Evolutionary conservation across 2,888 invertebrate species (phyloP).

Genomic region (Sturmia bella): DNA sequence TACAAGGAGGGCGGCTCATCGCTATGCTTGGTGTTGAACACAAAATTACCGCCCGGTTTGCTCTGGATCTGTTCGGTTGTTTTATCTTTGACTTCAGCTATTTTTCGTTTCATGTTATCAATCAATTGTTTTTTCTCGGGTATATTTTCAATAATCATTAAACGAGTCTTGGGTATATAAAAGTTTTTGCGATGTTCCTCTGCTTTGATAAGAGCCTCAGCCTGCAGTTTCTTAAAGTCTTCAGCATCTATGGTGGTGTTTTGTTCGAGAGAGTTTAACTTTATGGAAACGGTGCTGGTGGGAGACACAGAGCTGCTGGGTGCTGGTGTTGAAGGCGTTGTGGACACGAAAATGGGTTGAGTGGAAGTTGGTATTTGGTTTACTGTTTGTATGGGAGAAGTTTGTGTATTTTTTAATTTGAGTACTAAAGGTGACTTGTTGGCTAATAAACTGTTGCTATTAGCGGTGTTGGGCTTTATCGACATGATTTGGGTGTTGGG

Average conservation of each 20-base stretch:
- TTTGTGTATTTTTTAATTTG: not conserved
- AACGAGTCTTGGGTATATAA: conserved; percentile 65
- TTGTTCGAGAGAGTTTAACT: conserved; percentile 39
- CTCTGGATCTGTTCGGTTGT: conserved; percentile 49
- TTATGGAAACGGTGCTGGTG: conserved; percentile 24
- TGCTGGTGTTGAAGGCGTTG: not conserved
- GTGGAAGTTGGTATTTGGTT: not conserved
- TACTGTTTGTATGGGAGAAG: not conserved
- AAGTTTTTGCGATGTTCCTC: conserved; percentile 66
- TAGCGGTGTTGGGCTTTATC: conserved; percentile 15
- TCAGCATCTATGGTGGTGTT: conserved; percentile 58
- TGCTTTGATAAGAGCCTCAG: conserved; percentile 54
- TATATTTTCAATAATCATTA: conserved; percentile 71
- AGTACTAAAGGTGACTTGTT: conserved; percentile 14
- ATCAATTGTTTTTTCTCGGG: conserved; percentile 76
- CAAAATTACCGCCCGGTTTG: conserved; percentile 31
- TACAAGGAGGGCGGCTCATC: conserved; percentile 51
- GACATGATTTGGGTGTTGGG: conserved; percentile 45
- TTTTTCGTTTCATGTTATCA: conserved; percentile 74
- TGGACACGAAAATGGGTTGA: not conserved
- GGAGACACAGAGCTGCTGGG: not conserved
- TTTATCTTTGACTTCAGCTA: conserved; percentile 65
- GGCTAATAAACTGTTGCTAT: conserved; percentile 13
- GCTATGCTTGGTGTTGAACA: conserved; percentile 6
- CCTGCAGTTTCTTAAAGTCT: conserved; percentile 58